Base-by-base conservation (phyloP, 2,797 vertebrate species). In the Amblyraja radiata region DNA sequence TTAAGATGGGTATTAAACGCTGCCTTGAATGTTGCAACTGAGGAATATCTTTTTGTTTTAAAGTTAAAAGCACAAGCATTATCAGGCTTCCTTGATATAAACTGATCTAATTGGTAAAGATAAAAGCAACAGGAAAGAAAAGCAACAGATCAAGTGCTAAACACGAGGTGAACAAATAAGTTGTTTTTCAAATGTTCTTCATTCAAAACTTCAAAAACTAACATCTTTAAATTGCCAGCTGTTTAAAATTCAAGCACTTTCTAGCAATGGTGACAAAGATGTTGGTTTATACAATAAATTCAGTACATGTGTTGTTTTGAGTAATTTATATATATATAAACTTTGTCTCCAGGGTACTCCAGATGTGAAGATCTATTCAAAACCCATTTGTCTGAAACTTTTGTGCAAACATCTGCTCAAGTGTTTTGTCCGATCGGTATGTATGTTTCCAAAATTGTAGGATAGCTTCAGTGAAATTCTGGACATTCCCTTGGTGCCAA, bases 341-440 rank as follows among this genome's bases (percentile, higher is more conserved):
- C 81, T 93, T 13, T 94, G 61, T 90, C 76, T 93, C 21, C 93
- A 99, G 98, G 99, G 98, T 81, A 98, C 98, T 0, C 99, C 98
- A 18, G 98, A 99, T 5, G 97, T 99, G 93, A 97, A 96, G 93
- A 96, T 99, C 63, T 99, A 99, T 94, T 99, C 98, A 63, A 98
- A 97, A 94, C 98, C 99, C n/a, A 96, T 97, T 93, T 97, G 98
- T 36, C 94, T 99, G 80, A 97, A 96, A 93, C 96, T 99, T 91
- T 98, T 99, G 93, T 97, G 97, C 96, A 98, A 98, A 95, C 97
- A 98, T 94, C 97, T 99, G 93, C 97, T 99, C 79, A 98, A 97
- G 94, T 98, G 98, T 0, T 99, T 99, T 21, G 95, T 99, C 94
- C 97, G 96, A 93, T 99, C 98, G 93, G 99, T 99, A 95, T 98